phyloP scores from a whole-genome alignment of 1,140 invertebrate species.

The Aphaenogaster ashmeadi region DNA sequence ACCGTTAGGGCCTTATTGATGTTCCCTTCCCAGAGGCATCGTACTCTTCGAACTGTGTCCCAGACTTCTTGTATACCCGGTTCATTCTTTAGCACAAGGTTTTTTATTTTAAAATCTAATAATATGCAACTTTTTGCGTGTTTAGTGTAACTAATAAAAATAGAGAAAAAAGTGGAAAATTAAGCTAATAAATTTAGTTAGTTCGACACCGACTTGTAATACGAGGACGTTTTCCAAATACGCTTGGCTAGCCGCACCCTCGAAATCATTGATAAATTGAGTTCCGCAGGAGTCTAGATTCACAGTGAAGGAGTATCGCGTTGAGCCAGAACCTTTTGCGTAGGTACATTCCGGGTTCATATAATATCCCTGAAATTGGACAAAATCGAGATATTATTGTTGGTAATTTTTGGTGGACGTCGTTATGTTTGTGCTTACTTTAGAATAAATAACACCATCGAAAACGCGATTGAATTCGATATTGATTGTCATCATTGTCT shows the following conservation, averaged over 20 bases:
- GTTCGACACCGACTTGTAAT: slow-evolving; percentile 86
- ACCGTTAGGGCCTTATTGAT: slow-evolving; percentile 92
- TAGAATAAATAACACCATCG: slow-evolving; percentile 94
- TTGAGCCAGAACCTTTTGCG: slow-evolving; percentile 91
- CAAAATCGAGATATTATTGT: neutral
- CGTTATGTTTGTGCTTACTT: slow-evolving; percentile 85
- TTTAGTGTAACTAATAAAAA: neutral
- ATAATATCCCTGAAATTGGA: slow-evolving; percentile 89
- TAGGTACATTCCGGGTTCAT: slow-evolving; percentile 91
- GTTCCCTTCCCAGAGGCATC: slow-evolving; percentile 94
- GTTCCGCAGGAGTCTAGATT: slow-evolving; percentile 93
- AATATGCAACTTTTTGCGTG: neutral
- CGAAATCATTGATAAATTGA: slow-evolving; percentile 93
- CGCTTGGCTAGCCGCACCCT: slow-evolving; percentile 90
- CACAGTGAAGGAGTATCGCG: slow-evolving; percentile 92
- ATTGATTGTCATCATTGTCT: slow-evolving; percentile 94
- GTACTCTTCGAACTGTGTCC: slow-evolving; percentile 92
- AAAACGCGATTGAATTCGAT: slow-evolving; percentile 93
- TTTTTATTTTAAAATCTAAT: slow-evolving; percentile 5
- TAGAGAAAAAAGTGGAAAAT: neutral
- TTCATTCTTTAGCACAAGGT: slow-evolving; percentile 89
- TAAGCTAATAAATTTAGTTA: neutral
- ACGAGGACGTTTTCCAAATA: slow-evolving; percentile 94
- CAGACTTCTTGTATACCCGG: slow-evolving; percentile 94
- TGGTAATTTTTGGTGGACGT: neutral